phyloP scores from a whole-genome alignment of 2,797 vertebrate genomes.

The Trematomus bernacchii region DNA sequence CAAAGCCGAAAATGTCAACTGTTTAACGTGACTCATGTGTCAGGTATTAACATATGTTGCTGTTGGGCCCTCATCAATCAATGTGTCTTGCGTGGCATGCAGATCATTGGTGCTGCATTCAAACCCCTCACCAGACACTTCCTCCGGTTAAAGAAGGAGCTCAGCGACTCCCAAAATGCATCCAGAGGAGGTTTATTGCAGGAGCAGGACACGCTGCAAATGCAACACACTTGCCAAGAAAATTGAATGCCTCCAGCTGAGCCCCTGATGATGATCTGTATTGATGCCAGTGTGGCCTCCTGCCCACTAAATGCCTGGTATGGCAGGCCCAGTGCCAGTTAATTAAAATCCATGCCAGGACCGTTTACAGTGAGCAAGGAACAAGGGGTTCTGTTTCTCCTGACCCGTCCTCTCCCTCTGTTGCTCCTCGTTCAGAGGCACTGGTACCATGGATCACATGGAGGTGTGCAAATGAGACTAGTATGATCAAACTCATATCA shows the following conservation, averaged over 20 bases:
- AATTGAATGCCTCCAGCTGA: constrained; percentile 52
- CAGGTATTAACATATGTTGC: neutral
- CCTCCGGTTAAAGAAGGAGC: constrained; percentile 34
- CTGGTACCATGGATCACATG: constrained; percentile 23
- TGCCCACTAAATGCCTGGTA: constrained; percentile 66
- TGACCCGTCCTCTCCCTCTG: constrained; percentile 44
- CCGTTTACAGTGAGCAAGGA: constrained; percentile 62
- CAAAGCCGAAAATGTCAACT: neutral
- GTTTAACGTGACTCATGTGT: constrained; percentile 22
- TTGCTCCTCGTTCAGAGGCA: constrained; percentile 39
- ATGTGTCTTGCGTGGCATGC: neutral
- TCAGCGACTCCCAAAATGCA: constrained; percentile 24
- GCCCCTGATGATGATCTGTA: constrained; percentile 67
- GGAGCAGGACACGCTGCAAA: constrained; percentile 17
- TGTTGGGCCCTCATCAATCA: constrained; percentile 29
- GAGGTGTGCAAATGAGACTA: constrained; percentile 1
- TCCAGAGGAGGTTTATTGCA: constrained; percentile 38
- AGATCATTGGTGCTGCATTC: constrained; percentile 18
- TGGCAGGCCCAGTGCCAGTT: constrained; percentile 72
- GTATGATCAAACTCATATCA: neutral
- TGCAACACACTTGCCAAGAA: constrained; percentile 48
- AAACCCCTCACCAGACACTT: constrained; percentile 24
- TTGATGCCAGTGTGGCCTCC: constrained; percentile 67
- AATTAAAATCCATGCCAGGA: constrained; percentile 76
- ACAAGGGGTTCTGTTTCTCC: constrained; percentile 75